Evolutionary conservation across 2,113 vertebrate species (phyloP), one percentile per base, ranked within the genome.

Genomic region (Rhadina sibilatrix): DNA sequence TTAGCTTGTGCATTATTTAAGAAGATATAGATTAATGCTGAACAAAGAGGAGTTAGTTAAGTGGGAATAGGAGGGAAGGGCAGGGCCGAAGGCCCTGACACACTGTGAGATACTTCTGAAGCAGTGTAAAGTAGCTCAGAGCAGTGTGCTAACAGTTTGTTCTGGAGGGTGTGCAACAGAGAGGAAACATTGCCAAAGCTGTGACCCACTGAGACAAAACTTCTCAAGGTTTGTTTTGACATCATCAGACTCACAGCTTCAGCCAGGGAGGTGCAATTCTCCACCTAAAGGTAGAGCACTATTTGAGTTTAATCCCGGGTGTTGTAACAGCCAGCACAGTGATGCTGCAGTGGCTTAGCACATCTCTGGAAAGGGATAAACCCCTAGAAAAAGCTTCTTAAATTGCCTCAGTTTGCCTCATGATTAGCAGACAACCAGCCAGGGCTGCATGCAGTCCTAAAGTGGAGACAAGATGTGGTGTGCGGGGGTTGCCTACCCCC

Each of bases 1-100:
- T 96, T 95, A 95, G 79, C 25, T 95, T 89, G 92, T 97, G 76
- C 88, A 96, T 96, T 96, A 96, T 96, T 97, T 94, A 97, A 79
- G 71, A 89, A 92, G 79, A 82, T 93, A 78, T 70, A 89, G 94
- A 89, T 87, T 96, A 94, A 94, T 64, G 56, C 93, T 90, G 85
- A 90, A 64, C 92, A 81, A 93, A 96, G 74, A 7, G 1, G 61
- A 79, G 54, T 91, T 93, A 69, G 82, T 91, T 88, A 94, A 95
- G 71, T 1, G 4, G 63, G 31, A 94, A 66, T n/a, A 81, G 70
- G 61, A 91, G 38, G 53, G 37, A 87, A 85, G 33, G 47, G 84
- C 54, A 88, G 59, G 37, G 42, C 42, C 14, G 11, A 68, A 22
- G 74, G 53, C 53, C 17, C 52, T 7, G 0, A 0, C 10, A 31